Conservation (phyloP, 1,140 invertebrate genomes). For the Tigriopus japonicus region DNA sequence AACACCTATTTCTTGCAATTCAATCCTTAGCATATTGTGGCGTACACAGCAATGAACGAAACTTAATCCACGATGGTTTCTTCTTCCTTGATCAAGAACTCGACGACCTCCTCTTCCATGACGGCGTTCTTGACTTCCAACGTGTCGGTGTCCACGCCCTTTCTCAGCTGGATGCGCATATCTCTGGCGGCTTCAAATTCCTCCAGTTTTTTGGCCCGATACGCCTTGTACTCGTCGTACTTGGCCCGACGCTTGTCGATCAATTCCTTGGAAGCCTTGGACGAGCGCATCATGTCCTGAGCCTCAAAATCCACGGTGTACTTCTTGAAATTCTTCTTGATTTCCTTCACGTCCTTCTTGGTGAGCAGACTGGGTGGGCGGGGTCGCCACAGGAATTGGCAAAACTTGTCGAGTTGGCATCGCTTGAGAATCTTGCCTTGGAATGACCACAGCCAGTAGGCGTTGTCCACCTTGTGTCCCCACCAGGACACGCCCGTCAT, state of each 20-base stretch:
- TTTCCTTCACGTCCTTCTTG: conserved; percentile 66
- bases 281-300: conserved; percentile 79
- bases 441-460: conserved; percentile 95
- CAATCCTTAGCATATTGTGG: no score
- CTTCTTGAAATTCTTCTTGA: conserved; percentile 95
- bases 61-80: conserved; percentile 47
- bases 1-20: no score
- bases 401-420: conserved; percentile 73
- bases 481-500: conserved; percentile 83
- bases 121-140: conserved; percentile 33
- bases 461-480: conserved; percentile 86
- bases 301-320: conserved; percentile 88
- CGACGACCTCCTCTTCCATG: conserved; percentile 81
- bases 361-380: conserved; percentile 64
- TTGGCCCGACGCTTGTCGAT: conserved; percentile 69
- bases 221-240: conserved; percentile 48
- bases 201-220: conserved; percentile 47
- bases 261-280: conserved; percentile 84
- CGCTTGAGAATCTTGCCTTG: conserved; percentile 65
- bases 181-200: conserved; percentile 56
- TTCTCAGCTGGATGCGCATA: conserved; percentile 42
- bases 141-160: conserved; percentile 21
- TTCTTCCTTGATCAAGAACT: conserved; percentile 96
- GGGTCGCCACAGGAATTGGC: conserved; percentile 89
- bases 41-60: no score